Base-by-base conservation (phyloP, 1,140 invertebrate genomes). In the Pseudachorutes palmiensis region DNA sequence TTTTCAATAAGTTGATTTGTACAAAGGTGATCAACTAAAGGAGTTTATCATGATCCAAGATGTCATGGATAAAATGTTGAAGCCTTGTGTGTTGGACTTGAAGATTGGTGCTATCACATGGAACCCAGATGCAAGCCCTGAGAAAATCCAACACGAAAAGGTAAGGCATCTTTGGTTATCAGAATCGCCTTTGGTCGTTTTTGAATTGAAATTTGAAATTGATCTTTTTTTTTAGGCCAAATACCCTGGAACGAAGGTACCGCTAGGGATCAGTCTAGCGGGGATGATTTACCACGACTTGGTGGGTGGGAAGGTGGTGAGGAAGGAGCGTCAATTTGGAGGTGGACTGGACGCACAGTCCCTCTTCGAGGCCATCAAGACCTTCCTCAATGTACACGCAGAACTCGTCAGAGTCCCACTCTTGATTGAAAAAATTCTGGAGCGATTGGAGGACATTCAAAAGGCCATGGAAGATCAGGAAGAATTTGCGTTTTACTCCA, bases 81-180 rank as follows among this genome's bases (percentile, higher is more conserved):
- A 78, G 33, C 82, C 84, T 1, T 82, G 82, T 72, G 76, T 84
- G 9, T 76, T 82, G 59, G 83, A 85, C 72, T 76, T 84, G 2
- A 85, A 85, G 75, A 83, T 85, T 73, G 83, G 83, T 2, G 69
- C 67, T 22, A 75, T 78, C 51, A 84, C 82, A 2, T 83, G 80
- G 74, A 83, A 84, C 72, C 82, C 80, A 1, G 72, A 77, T 41
- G 83, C 84, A 1, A 74, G 73, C 16, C 67, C 75, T 32, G 79
- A 79, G 28, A 84, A 85, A 75, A 78, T 78, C 62, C 64, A 72
- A 26, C 68, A 76, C 55, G 82, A 84, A 74, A 75, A 70, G 26
- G 68, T 70, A 36, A 33, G 48, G n/a, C n/a, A n/a, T n/a, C n/a
- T n/a, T n/a, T n/a, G n/a, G n/a, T n/a, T n/a, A n/a, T n/a, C n/a